Base-by-base conservation (phyloP, 1,140 invertebrate genomes). In the Carposina sasakii region DNA sequence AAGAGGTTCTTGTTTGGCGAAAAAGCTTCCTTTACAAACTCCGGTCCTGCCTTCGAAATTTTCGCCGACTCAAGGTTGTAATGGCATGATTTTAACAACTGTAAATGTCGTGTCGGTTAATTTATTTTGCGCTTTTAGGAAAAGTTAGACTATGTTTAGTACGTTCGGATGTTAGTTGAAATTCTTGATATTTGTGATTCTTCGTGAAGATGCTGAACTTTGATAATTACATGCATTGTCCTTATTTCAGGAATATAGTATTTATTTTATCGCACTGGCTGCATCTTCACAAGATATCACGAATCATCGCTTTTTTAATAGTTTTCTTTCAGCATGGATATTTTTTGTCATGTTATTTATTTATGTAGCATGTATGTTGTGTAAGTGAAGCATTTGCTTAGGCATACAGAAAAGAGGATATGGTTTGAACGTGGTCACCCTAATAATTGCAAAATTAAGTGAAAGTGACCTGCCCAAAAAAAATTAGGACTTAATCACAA, bases 21-120 rank as follows among this genome's bases (percentile, higher is more conserved):
- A 66, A 57, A 79, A 74, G 43, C 49, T 83, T 20, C 71, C 76
- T 0, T 52, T 78, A 2, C 74, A 70, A 54, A 60, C 60, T 24
- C 76, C 77, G 28, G 75, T 85, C 44, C 68, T 83, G 42, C 78
- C 76, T 23, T 76, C 81, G 60, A 85, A 85, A 70, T 76, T 78
- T 51, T 50, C 70, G 17, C 57, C 71, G 34, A 52, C 55, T 33
- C 66, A 73, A 85, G 84, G 82, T 86, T 77, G 66, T 78, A 56
- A 66, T 56, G 63, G 74, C 76, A 79, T 79, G 76, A 34, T 1
- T 26, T 52, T 50, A 24, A 50, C 24, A 42, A 49, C 9, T 21
- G 37, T 68, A 60, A 53, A 61, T 69, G 60, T 67, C 64, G 55
- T 22, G n/a, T n/a, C n/a, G n/a, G n/a, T n/a, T n/a, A n/a, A n/a